Evolutionary conservation across 1,140 invertebrate species (phyloP).

Genomic region (Triops cancriformis): DNA sequence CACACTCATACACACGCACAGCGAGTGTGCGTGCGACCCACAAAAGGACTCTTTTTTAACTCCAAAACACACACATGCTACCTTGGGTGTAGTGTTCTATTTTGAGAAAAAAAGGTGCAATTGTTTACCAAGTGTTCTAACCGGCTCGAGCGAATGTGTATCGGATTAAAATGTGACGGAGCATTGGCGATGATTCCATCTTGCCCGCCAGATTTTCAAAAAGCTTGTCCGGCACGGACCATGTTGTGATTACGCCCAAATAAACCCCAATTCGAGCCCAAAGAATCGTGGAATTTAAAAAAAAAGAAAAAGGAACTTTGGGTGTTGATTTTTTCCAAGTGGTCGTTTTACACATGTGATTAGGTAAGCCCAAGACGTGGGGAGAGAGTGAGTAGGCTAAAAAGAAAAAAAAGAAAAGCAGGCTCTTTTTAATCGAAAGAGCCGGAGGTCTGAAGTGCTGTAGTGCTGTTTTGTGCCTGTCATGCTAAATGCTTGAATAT

Average conservation of each 20-base stretch:
- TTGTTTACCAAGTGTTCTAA: too few species aligned
- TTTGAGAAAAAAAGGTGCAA: too few species aligned
- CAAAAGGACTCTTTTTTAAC: neutral
- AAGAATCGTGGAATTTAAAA: too few species aligned
- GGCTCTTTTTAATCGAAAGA: neutral
- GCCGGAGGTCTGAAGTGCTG: neutral
- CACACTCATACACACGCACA: neutral
- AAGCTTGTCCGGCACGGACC: too few species aligned
- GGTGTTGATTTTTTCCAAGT: too few species aligned
- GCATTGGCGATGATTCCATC: too few species aligned
- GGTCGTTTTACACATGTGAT: neutral
- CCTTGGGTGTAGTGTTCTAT: neutral
- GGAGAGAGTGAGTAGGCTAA: neutral
- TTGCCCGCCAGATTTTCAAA: too few species aligned
- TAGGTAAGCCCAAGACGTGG: neutral
- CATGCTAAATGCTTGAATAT: conserved; percentile 11
- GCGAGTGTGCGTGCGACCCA: neutral
- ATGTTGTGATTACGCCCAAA: too few species aligned
- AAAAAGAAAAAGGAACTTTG: too few species aligned
- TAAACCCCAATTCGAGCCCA: too few species aligned
- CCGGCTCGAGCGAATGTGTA: too few species aligned
- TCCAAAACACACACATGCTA: neutral
- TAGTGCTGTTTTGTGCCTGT: conserved; percentile 7
- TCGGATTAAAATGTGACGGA: too few species aligned
- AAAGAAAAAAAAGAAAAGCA: neutral